A percentile compares a stretch with the other conserved stretches of the same genome.
Conservation (phyloP, 1,140 invertebrate species). For the Phenacoccus solenopsis region DNA sequence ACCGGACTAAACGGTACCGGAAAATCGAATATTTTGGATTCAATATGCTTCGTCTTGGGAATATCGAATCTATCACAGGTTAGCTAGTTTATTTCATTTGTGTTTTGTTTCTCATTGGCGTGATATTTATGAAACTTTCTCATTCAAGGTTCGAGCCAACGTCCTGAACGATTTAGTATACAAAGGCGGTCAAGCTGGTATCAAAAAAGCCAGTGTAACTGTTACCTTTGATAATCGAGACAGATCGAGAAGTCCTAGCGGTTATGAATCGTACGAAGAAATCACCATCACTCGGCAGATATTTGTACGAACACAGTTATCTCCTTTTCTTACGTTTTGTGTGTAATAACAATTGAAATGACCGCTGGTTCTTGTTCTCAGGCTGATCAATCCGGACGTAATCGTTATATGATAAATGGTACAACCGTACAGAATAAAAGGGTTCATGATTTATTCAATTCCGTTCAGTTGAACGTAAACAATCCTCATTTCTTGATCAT, state of each 20-base stretch:
- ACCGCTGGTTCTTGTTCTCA: conserved; percentile 29
- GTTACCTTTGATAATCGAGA: conserved; percentile 92
- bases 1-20: conserved; percentile 97
- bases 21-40: conserved; percentile 98
- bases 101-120: not conserved
- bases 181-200: conserved; percentile 91
- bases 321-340: not conserved
- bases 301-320: conserved; percentile 6
- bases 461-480: conserved; percentile 95
- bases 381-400: conserved; percentile 46
- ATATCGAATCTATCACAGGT: conserved; percentile 89
- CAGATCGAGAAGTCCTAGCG: conserved; percentile 68
- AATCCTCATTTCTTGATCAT: conserved; percentile 99
- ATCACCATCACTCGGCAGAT: conserved; percentile 88
- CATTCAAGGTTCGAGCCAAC: conserved; percentile 66
- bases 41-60: conserved; percentile 95
- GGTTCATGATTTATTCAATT: conserved; percentile 89
- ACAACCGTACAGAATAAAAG: conserved; percentile 75
- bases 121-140: not conserved
- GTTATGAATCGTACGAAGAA: conserved; percentile 85
- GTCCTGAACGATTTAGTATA: conserved; percentile 91
- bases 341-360: too few relatives aligned
- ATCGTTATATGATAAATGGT: conserved; percentile 81
- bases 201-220: conserved; percentile 91
- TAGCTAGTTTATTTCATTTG: conserved; percentile 32